Percentiles rank a stretch among this genome's conserved stretches.
Evolutionary conservation across 2,797 vertebrate genomes (phyloP).

Genomic region (Hippopotamyrus pictus): DNA sequence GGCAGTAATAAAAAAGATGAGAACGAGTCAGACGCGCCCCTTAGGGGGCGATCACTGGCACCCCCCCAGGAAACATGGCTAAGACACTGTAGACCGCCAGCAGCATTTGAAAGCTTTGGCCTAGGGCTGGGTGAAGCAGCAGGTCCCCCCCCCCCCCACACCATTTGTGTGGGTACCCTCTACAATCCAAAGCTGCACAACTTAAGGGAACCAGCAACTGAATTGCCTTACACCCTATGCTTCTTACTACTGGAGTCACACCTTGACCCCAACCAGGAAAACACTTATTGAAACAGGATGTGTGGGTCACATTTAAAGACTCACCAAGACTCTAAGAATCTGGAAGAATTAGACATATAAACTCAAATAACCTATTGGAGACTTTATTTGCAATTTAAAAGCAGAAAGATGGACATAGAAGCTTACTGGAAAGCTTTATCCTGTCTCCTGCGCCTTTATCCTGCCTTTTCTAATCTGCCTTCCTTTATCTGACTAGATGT

Average conservation of each 20-base stretch:
- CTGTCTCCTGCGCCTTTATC: background rate
- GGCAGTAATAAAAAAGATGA: background rate
- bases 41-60: background rate
- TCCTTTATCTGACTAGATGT: background rate
- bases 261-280: background rate
- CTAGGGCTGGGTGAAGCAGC: background rate
- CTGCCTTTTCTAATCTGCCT: background rate
- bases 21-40: background rate
- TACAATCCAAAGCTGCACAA: background rate
- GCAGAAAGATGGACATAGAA: background rate
- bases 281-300: background rate
- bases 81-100: background rate
- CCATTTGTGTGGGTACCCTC: background rate
- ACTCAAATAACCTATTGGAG: background rate
- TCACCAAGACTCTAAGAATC: background rate
- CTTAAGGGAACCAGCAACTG: background rate
- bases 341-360: background rate
- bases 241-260: background rate
- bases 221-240: background rate
- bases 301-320: background rate
- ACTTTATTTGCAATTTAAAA: slow-evolving; percentile 6
- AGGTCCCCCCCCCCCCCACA: background rate
- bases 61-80: background rate
- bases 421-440: background rate
- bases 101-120: background rate